Percentiles rank a stretch among this genome's conserved stretches.
Conservation (phyloP, 2,113 vertebrate genomes). For the Coptodon bakossiorum region DNA sequence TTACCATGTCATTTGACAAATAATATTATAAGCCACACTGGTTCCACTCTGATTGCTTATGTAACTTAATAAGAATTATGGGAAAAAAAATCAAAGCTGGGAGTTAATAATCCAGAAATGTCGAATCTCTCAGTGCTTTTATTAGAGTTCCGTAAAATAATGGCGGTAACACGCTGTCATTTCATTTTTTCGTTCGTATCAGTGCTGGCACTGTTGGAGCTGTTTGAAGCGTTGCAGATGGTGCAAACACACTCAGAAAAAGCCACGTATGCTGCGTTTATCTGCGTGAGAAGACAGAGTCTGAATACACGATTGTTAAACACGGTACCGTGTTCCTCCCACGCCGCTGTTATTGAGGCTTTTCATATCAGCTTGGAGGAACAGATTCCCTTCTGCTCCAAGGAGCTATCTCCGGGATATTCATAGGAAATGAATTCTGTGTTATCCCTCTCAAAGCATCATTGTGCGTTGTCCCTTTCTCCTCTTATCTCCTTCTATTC, state of each 20-base stretch:
- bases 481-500: constrained; percentile 21
- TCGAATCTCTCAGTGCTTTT: neutral
- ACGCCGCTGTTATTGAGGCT: neutral
- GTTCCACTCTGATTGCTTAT: neutral
- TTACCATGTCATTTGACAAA: neutral
- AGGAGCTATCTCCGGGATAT: constrained; percentile 37
- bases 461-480: constrained; percentile 14
- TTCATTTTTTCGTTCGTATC: neutral
- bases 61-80: neutral
- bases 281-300: neutral
- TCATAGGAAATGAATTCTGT: constrained; percentile 39
- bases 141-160: neutral
- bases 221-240: neutral
- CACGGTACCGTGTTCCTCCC: neutral
- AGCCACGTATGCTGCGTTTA: neutral
- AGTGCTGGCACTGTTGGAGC: neutral
- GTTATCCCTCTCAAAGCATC: neutral
- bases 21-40: neutral
- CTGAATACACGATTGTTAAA: neutral
- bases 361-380: constrained; percentile 6
- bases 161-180: neutral
- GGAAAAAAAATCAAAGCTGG: neutral
- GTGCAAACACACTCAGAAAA: neutral
- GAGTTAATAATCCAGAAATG: neutral
- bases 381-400: neutral